A percentile compares a stretch with the other conserved stretches of the same genome.
phyloP scores from a whole-genome alignment of 2,888 invertebrate genomes.

The Apamea crenata region DNA sequence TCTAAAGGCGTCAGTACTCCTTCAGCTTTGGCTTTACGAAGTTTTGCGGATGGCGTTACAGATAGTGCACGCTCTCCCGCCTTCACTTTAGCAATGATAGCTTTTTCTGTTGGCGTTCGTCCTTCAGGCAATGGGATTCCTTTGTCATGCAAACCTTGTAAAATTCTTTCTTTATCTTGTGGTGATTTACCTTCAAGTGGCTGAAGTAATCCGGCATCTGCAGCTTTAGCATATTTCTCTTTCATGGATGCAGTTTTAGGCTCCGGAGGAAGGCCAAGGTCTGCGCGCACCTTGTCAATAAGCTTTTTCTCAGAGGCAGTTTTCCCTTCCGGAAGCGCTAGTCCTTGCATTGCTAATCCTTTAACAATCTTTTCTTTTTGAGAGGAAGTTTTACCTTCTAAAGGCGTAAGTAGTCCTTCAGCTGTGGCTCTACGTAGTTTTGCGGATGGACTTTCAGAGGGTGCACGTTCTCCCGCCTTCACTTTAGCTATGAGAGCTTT shows the following conservation, averaged over 20 bases:
- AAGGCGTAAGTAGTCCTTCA: too few species aligned
- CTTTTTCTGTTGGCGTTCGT: not conserved
- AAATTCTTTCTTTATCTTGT: not conserved
- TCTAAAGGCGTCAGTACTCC: not conserved
- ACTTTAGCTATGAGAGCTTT: slow-evolving; percentile 66
- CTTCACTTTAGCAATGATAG: not conserved
- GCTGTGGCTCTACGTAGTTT: not conserved
- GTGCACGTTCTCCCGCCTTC: slow-evolving; percentile 20
- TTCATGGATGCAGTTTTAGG: not conserved
- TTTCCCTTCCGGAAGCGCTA: too few species aligned
- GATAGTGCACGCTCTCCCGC: not conserved
- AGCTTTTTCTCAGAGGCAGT: not conserved
- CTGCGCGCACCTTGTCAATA: not conserved
- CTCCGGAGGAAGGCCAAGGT: not conserved
- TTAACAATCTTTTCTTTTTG: too few species aligned
- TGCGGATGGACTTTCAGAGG: slow-evolving; percentile 11
- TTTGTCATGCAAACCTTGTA: not conserved
- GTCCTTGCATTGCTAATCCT: too few species aligned
- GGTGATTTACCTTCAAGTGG: not conserved
- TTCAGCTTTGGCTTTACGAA: not conserved
- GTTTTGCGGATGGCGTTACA: not conserved
- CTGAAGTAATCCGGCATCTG: not conserved
- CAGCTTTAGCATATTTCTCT: not conserved
- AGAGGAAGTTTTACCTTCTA: too few species aligned
- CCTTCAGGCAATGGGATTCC: not conserved